Evolutionary conservation across 2,113 vertebrate genomes (phyloP).

Genomic region (Bothrops jararaca): DNA sequence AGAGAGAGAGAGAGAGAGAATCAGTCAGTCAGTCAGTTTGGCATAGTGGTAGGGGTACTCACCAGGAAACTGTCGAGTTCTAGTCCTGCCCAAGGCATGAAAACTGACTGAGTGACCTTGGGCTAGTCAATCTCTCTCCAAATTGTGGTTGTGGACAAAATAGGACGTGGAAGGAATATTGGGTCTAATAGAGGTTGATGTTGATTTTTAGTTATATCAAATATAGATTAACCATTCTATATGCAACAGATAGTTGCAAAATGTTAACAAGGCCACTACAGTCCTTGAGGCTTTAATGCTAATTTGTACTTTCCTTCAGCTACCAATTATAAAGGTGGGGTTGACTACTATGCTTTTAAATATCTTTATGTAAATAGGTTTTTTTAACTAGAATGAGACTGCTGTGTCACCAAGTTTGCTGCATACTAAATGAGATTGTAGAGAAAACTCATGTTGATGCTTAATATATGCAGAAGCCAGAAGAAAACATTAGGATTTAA

Average conservation of each 20-base stretch:
- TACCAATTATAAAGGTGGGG: slow-evolving; percentile 14
- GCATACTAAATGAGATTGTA: slow-evolving; percentile 30
- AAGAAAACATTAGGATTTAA: slow-evolving; percentile 53
- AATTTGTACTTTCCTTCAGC: slow-evolving; percentile 8
- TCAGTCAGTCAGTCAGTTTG: too few relatives aligned
- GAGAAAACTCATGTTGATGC: slow-evolving; percentile 53
- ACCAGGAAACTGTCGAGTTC: background rate
- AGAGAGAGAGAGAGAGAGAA: too few relatives aligned
- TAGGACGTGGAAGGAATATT: background rate
- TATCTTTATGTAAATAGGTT: slow-evolving; percentile 39
- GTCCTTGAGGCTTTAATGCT: background rate
- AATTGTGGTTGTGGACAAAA: background rate
- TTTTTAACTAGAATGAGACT: slow-evolving; percentile 28
- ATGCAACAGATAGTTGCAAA: background rate
- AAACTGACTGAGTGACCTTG: background rate
- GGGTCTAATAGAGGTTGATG: background rate
- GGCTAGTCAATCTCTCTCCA: background rate
- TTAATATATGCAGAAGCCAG: slow-evolving; percentile 23
- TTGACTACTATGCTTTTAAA: slow-evolving; percentile 30
- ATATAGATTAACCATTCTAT: background rate
- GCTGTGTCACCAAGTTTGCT: background rate
- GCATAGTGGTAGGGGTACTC: background rate
- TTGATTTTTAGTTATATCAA: background rate
- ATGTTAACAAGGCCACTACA: background rate
- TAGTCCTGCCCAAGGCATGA: background rate